Evolutionary conservation across 2,888 invertebrate genomes (phyloP).

Genomic region (Morpho helenor): DNA sequence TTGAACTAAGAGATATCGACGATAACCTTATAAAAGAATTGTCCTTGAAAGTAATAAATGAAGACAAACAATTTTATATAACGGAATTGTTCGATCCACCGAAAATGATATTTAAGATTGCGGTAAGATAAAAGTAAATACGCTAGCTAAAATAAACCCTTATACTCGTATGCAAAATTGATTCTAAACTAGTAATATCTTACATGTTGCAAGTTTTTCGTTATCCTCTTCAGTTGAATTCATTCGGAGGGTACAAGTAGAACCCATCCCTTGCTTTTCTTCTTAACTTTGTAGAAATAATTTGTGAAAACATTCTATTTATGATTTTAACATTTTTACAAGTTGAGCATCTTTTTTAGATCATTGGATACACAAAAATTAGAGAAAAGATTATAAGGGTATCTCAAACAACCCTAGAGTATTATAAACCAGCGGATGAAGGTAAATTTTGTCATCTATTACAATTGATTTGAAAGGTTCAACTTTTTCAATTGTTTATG

Average conservation of each 20-base stretch:
- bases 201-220: too few species aligned
- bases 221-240: too few species aligned
- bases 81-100: slow-evolving; percentile 39
- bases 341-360: slow-evolving; percentile 3
- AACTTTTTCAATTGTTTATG: background rate
- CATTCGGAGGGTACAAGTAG: too few species aligned
- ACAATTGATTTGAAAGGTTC: background rate
- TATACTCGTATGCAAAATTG: background rate
- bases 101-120: slow-evolving; percentile 39
- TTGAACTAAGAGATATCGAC: slow-evolving; percentile 39
- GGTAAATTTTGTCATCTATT: background rate
- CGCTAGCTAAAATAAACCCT: background rate
- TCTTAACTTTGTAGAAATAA: too few species aligned
- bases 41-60: slow-evolving; percentile 32
- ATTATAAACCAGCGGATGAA: background rate
- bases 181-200: background rate
- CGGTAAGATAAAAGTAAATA: slow-evolving; percentile 27
- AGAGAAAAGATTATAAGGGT: slow-evolving; percentile 15
- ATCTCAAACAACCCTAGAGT: slow-evolving; percentile 12
- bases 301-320: too few species aligned
- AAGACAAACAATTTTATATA: slow-evolving; percentile 38
- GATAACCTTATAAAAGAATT: slow-evolving; percentile 33
- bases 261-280: too few species aligned
- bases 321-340: background rate
- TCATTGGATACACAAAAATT: slow-evolving; percentile 12